Base-by-base conservation (phyloP, 2,797 vertebrate genomes). In the Sarcoramphus papa region DNA sequence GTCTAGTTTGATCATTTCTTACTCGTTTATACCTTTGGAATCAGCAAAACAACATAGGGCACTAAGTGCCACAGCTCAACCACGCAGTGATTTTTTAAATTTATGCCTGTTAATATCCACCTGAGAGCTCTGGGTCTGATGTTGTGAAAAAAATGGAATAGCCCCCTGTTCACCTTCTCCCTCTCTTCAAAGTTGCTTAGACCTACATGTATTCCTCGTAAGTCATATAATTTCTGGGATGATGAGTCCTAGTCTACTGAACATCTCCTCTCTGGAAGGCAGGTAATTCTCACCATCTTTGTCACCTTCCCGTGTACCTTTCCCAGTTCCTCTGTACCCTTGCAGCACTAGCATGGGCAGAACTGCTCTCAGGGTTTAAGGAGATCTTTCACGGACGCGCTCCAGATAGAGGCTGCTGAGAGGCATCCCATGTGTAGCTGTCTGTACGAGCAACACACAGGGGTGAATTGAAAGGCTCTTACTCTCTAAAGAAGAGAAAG, bases 361-460 rank as follows among this genome's bases (percentile, higher is more conserved):
- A 67, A 63, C 15, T 79, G 19, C 10, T 82, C 24, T 72, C 14
- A 24, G 10, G 16, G 2, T 53, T 69, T 75, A 67, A 74, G 20
- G 15, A 53, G 23, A 20, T 53, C 19, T 63, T 6, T 54, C 37
- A 59, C 0, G 2, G 40, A 51, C 30, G 8, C 1, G 1, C 21
- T 80, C 22, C 54, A 37, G 31, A 20, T 1, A 54, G 7, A 24
- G 12, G 6, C 27, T 78, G 41, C 51, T 57, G 43, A 48, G 47
- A 72, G 2, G 6, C 54, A 56, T 47, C 20, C n/a, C 10, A 19
- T 6, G 7, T 37, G 16, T 1, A 50, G 9, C 25, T 76, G 33
- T 6, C 35, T 75, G 14, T 50, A 63, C 23, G 47, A 60, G 25
- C 20, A 77, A 8, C 24, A 23, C 14, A 12, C 0, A 43, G 0